A percentile compares a stretch with the other conserved stretches of the same genome.
phyloP scores from a whole-genome alignment of 1,140 invertebrate genomes.

The Diuraphis noxia region DNA sequence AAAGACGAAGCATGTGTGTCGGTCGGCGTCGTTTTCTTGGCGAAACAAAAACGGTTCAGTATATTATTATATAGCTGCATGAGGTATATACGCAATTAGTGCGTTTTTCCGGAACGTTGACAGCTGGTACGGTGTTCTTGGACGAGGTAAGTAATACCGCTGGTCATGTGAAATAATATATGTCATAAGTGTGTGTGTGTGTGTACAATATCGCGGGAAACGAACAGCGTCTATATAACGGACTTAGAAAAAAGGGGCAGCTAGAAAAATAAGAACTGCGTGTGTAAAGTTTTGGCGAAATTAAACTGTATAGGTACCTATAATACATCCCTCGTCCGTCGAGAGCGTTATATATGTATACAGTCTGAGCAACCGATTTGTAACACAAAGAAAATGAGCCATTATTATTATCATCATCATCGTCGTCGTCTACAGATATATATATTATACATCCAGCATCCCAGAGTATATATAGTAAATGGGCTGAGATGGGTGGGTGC shows the following conservation, averaged over 20 bases:
- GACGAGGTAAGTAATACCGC: background rate
- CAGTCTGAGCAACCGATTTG: background rate
- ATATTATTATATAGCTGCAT: background rate
- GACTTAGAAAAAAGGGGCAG: background rate
- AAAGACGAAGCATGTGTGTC: background rate
- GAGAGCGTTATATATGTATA: background rate
- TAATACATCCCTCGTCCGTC: background rate
- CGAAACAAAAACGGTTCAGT: background rate
- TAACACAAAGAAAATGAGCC: background rate
- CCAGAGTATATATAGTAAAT: background rate
- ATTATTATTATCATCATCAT: background rate
- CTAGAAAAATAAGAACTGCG: background rate
- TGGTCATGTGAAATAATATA: background rate
- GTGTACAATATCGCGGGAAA: background rate
- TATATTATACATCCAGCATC: background rate
- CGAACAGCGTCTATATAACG: background rate
- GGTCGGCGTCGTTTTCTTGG: background rate
- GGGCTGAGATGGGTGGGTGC: too few species aligned
- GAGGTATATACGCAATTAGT: background rate
- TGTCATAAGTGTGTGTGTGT: background rate
- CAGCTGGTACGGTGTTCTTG: background rate
- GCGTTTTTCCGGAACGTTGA: slow-evolving; percentile 1
- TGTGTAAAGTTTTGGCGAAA: background rate
- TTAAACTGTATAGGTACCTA: background rate
- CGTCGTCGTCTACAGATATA: background rate